Conservation (phyloP, 2,888 invertebrate species). For the Lymantria dispar region DNA sequence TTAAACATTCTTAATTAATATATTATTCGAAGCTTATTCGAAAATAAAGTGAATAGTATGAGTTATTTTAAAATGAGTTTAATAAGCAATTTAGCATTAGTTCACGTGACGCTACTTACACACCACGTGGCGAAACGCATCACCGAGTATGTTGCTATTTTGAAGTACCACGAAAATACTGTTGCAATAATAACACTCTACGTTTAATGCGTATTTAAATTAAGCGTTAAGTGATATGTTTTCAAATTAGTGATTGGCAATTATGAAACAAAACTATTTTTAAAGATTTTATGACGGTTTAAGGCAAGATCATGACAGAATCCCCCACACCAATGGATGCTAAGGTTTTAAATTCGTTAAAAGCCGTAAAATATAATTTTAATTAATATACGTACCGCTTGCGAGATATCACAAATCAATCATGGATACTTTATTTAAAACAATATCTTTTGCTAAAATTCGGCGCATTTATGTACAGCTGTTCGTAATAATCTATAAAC, state of each 20-base stretch:
- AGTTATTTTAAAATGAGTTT: constrained; percentile 20
- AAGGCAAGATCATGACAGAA: no score
- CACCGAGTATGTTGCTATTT: constrained; percentile 28
- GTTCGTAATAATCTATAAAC: neutral
- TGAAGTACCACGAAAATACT: constrained; percentile 15
- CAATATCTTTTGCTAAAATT: no score
- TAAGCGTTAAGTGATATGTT: neutral
- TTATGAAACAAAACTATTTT: no score
- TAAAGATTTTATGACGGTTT: no score
- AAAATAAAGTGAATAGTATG: constrained; percentile 19
- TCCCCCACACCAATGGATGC: no score
- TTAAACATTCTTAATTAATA: no score
- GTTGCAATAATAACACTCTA: constrained; percentile 7
- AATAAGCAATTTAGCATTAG: constrained; percentile 33
- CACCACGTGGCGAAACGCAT: constrained; percentile 33
- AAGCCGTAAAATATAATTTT: no score
- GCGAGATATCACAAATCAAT: no score
- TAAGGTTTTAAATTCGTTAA: no score
- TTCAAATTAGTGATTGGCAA: neutral
- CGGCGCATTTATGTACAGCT: no score
- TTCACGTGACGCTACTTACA: constrained; percentile 31
- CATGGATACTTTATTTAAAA: no score
- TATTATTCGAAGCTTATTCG: neutral
- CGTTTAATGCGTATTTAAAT: neutral
- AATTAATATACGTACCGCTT: no score